Evolutionary conservation across 92 coral and sea anemone species (phyloP).

Genomic region (Parazoanthus swiftii): DNA sequence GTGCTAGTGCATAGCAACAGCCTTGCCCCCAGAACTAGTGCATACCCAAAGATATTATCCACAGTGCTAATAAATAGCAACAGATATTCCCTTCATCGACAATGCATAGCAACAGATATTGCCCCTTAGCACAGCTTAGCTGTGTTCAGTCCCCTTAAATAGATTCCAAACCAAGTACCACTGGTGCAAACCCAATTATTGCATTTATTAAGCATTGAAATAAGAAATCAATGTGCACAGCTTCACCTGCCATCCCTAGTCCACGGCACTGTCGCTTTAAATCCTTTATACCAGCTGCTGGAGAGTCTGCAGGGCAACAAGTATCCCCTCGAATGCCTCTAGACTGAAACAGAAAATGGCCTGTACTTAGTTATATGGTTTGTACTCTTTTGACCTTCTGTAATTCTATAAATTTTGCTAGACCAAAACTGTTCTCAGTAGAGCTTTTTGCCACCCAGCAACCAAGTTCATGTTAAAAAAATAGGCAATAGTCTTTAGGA

Average conservation of each 20-base stretch:
- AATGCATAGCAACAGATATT: background rate
- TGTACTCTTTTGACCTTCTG: too few species aligned
- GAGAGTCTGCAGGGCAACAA: slow-evolving; percentile 49
- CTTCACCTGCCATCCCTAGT: slow-evolving; percentile 85
- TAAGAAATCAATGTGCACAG: background rate
- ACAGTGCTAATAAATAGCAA: too few species aligned
- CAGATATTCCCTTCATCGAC: background rate
- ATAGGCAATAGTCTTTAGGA: too few species aligned
- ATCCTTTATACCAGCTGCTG: slow-evolving; percentile 74
- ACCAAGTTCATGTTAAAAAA: too few species aligned
- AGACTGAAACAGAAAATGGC: slow-evolving; percentile 19
- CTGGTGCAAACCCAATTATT: too few species aligned
- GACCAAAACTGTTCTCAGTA: too few species aligned
- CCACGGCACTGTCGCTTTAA: slow-evolving; percentile 87
- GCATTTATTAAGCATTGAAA: too few species aligned
- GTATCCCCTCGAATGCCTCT: slow-evolving; percentile 12
- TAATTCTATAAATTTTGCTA: too few species aligned
- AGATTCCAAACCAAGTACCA: background rate
- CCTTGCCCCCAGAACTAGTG: background rate
- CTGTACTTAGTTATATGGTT: background rate
- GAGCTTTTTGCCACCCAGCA: too few species aligned
- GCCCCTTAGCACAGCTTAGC: background rate
- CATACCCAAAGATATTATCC: background rate
- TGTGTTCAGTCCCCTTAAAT: too few species aligned
- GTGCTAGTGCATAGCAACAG: too few species aligned